Percentiles rank a stretch among this genome's conserved stretches.
phyloP scores from a whole-genome alignment of 1,140 invertebrate species.

The Colletes latitarsis region DNA sequence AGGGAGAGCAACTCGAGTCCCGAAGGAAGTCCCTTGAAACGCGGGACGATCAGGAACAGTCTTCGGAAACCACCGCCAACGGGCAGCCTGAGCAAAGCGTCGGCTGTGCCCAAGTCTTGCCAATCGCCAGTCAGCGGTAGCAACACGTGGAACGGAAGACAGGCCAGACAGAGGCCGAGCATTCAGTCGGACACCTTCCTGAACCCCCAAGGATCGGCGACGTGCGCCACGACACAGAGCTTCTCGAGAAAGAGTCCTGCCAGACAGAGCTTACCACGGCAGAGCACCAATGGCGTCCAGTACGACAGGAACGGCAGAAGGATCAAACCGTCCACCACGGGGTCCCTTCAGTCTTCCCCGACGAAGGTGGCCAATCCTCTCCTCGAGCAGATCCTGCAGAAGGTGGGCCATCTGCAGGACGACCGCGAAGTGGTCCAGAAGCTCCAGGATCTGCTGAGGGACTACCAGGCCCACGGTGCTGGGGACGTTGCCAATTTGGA shows the following conservation, averaged over 20 bases:
- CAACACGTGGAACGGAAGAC: conserved; percentile 88
- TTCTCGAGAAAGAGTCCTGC: conserved; percentile 84
- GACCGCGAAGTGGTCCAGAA: conserved; percentile 86
- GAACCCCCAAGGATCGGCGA: conserved; percentile 74
- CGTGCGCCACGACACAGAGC: conserved; percentile 69
- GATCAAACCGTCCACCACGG: conserved; percentile 75
- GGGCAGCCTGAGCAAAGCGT: conserved; percentile 78
- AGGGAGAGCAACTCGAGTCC: conserved; percentile 76
- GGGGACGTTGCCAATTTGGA: conserved; percentile 84
- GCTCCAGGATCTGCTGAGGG: conserved; percentile 86
- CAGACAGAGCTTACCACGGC: conserved; percentile 84
- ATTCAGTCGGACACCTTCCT: conserved; percentile 86
- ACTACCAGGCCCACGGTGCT: conserved; percentile 78
- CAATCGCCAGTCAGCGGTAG: conserved; percentile 74
- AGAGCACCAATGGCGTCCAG: conserved; percentile 76
- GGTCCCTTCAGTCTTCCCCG: conserved; percentile 83
- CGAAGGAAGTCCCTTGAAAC: conserved; percentile 74
- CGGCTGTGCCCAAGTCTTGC: conserved; percentile 61
- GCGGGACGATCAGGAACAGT: conserved; percentile 66
- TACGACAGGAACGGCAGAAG: conserved; percentile 83
- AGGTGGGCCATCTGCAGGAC: conserved; percentile 86
- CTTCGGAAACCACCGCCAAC: conserved; percentile 75
- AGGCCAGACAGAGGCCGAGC: conserved; percentile 82
- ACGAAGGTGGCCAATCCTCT: conserved; percentile 84
- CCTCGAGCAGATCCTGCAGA: conserved; percentile 86